A percentile compares a stretch with the other conserved stretches of the same genome.
Conservation (phyloP, 2,888 invertebrate species). For the Halictus ligatus region DNA sequence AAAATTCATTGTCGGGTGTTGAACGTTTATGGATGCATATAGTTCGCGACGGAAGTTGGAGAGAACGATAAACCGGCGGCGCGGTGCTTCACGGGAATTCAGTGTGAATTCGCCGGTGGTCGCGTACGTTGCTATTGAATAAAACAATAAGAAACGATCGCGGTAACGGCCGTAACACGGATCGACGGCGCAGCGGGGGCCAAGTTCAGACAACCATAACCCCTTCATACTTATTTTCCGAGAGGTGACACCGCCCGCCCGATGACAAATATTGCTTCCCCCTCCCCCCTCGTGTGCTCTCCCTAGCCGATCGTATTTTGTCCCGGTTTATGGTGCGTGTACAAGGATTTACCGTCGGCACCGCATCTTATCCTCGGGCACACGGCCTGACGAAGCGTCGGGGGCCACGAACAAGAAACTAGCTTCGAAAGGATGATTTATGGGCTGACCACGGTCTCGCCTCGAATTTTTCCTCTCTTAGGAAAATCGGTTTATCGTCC, state of each 20-base stretch:
- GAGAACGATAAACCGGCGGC: neutral
- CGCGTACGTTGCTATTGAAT: neutral
- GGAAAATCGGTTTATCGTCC: constrained; percentile 29
- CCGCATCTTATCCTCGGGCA: constrained; percentile 4
- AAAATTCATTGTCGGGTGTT: neutral
- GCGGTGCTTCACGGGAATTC: neutral
- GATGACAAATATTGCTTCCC: constrained; percentile 23
- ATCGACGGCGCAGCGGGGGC: neutral
- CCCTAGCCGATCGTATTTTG: constrained; percentile 23
- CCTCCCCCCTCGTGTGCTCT: neutral
- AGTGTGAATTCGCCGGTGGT: neutral
- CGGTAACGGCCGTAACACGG: neutral
- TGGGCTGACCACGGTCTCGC: constrained; percentile 38
- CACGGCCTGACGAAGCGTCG: constrained; percentile 14
- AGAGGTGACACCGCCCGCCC: neutral
- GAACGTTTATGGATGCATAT: neutral
- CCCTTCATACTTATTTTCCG: neutral
- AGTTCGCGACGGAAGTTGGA: neutral
- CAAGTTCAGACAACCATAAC: neutral
- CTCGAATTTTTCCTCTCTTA: constrained; percentile 18
- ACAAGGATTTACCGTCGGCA: constrained; percentile 27
- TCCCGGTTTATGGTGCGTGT: constrained; percentile 25
- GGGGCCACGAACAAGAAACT: neutral
- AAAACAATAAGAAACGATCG: neutral
- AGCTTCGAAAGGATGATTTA: constrained; percentile 45